Conservation (phyloP, 2,888 invertebrate genomes). For the Chymomyza caudatula region DNA sequence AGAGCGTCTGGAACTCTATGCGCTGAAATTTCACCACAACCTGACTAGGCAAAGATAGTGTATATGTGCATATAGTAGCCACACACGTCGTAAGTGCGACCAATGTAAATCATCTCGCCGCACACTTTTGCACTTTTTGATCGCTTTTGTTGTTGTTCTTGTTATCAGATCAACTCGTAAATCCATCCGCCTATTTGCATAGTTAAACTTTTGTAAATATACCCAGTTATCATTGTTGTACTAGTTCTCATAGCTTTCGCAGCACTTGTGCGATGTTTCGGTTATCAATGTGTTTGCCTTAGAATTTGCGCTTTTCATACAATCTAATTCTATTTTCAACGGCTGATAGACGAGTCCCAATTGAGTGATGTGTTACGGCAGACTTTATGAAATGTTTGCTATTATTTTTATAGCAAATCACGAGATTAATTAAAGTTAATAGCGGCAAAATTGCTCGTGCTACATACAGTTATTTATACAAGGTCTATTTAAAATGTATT, state of each 20-base stretch:
- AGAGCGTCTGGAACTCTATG: not conserved
- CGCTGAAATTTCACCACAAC: not conserved
- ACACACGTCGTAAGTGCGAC: not conserved
- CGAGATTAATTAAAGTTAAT: not conserved
- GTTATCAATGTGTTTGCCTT: not conserved
- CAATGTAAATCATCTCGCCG: not conserved
- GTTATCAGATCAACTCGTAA: constrained; percentile 9
- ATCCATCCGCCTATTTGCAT: constrained; percentile 27
- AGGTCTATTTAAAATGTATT: no score
- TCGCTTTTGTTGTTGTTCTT: not conserved
- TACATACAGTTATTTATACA: no score
- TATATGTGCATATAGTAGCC: not conserved
- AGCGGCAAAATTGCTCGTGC: not conserved
- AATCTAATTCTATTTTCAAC: not conserved
- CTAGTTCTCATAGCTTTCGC: not conserved
- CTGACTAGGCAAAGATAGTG: not conserved
- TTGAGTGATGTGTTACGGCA: not conserved
- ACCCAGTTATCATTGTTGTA: not conserved
- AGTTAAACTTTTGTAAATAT: constrained; percentile 15
- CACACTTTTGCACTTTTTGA: no score
- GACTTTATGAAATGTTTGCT: not conserved
- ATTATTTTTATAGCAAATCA: not conserved
- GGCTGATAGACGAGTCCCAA: not conserved
- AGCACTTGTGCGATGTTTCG: not conserved
- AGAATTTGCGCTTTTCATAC: not conserved